Conservation (phyloP, 37 sponge, comb jelly and placozoan genomes). For the Cladorhizidae sp. region DNA sequence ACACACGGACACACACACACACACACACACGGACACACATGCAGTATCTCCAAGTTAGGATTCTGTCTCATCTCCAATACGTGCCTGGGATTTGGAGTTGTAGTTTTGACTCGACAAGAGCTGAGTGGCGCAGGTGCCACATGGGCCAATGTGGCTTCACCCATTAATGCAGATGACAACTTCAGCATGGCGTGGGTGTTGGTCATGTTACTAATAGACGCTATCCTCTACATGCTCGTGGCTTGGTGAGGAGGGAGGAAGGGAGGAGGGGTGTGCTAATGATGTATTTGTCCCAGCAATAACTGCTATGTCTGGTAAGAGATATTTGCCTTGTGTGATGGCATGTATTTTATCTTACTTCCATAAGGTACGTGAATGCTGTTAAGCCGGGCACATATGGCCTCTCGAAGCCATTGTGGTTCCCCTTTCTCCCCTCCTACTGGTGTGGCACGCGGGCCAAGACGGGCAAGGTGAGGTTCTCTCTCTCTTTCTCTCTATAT, state of each 20-base stretch:
- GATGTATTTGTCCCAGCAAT: background rate
- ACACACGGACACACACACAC: too few relatives aligned
- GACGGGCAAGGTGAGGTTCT: too few relatives aligned
- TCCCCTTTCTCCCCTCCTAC: slow-evolving; percentile 71
- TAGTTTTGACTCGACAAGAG: slow-evolving; percentile 74
- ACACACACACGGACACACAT: background rate
- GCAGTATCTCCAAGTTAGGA: slow-evolving; percentile 63
- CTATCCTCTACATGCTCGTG: slow-evolving; percentile 80
- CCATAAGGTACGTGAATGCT: slow-evolving; percentile 84
- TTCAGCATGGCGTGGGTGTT: slow-evolving; percentile 74
- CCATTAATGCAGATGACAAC: slow-evolving; percentile 67
- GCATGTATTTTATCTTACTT: background rate
- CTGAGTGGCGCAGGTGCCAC: slow-evolving; percentile 60
- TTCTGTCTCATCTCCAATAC: slow-evolving; percentile 83
- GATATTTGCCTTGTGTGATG: background rate
- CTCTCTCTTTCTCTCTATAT: too few relatives aligned
- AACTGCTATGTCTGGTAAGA: background rate
- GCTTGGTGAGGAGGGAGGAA: slow-evolving; percentile 68
- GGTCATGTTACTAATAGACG: slow-evolving; percentile 81
- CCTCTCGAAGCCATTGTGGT: slow-evolving; percentile 65
- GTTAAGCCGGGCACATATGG: slow-evolving; percentile 94
- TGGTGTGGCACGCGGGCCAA: slow-evolving; percentile 57
- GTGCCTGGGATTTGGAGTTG: slow-evolving; percentile 77
- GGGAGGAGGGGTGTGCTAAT: background rate
- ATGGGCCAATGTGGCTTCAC: slow-evolving; percentile 64